Percentiles rank a stretch among this genome's conserved stretches.
These are phyloP conservation scores for Mamestra configurata DNA, from an alignment of 1,140 invertebrate genomes.

Conservation along the genomic window DNA sequence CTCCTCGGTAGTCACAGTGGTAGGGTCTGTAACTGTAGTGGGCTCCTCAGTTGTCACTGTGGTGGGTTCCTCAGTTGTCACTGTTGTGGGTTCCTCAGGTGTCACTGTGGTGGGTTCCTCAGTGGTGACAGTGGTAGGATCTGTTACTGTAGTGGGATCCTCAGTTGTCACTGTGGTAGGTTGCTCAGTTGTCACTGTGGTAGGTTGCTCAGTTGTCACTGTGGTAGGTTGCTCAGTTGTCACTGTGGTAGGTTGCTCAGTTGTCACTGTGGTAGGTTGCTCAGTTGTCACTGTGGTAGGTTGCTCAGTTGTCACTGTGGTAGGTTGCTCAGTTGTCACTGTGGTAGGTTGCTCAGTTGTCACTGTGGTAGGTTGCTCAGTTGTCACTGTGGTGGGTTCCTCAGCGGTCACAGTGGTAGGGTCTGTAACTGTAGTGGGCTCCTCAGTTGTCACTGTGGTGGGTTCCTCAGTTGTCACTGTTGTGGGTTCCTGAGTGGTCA, in stretches of 20 bases:
- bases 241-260: slow-evolving; percentile 20
- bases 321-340: background rate
- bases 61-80: background rate
- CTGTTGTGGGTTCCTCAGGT: too few species aligned
- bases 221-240: too few species aligned
- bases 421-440: background rate
- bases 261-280: slow-evolving; percentile 21
- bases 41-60: background rate
- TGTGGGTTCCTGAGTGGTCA: slow-evolving; percentile 37
- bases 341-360: background rate
- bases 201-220: slow-evolving; percentile 15
- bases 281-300: slow-evolving; percentile 16
- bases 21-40: slow-evolving; percentile 26
- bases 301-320: slow-evolving; percentile 6
- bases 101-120: background rate
- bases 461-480: slow-evolving; percentile 28
- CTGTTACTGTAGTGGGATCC: background rate
- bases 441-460: background rate
- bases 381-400: background rate
- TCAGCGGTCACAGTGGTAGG: background rate
- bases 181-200: slow-evolving; percentile 1
- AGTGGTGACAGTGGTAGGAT: background rate
- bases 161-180: background rate
- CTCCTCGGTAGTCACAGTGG: background rate
- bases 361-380: slow-evolving; percentile 8